Evolutionary conservation across 1,140 invertebrate species (phyloP), one percentile per base, ranked within the genome.

Genomic region (Belonocnema kinseyi): DNA sequence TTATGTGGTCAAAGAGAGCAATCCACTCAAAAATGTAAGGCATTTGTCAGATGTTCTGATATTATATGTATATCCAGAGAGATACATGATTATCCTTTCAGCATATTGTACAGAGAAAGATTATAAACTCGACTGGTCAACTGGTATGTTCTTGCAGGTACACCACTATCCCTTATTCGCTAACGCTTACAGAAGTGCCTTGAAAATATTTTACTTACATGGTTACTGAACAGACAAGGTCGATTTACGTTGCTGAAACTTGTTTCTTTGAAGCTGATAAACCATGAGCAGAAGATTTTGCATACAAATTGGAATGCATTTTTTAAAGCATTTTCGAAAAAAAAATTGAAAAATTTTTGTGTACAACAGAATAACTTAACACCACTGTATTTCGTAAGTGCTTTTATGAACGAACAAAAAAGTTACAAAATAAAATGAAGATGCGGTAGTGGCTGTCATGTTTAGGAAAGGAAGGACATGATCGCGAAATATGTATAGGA

Each of bases 81-180:
- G 83, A 86, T 88, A 88, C 86, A 88, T 82, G 86, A 83, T 85
- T 88, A 88, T 86, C 86, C 86, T 88, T 88, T 88, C 86, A 88
- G 83, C 83, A 80, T 76, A 66, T 16, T 40, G 61, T 66, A 66
- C 26, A 21, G 26, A 21, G 21, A 66, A 66, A 66, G 61, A 33
- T 54, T 71, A 66, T 56, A 19, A 40, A 71, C 50, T 61, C 19
- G 52, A 50, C 21, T 53, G 72, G 66, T 77, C 72, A 72, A 53
- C 71, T 72, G 21, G 72, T 33, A 46, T 75, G 66, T 75, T 77
- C 56, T 77, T 72, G 53, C 72, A 53, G 52, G 53, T 10, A 52
- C 50, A 75, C 56, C 56, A 72, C 50, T 61, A 54, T 75, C 51
- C 17, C 66, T 70, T 46, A 52, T 16, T 66, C 17, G 72, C n/a